Evolutionary conservation across 2,113 vertebrate species (phyloP).

Genomic region (Hypomesus transpacificus): DNA sequence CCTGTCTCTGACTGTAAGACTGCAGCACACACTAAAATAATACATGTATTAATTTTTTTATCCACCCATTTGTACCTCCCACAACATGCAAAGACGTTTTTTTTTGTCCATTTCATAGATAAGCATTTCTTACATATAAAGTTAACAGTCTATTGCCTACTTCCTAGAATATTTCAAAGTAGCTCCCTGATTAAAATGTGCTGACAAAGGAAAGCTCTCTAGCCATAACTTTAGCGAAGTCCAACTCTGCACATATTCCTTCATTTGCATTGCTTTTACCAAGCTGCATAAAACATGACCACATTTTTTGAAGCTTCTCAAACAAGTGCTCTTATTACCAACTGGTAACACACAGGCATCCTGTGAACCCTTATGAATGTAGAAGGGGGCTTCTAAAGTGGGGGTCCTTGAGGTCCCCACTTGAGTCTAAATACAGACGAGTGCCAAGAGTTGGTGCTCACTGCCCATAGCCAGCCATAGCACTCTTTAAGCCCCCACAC

Average conservation of each 20-base stretch:
- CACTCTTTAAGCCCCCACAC: slow-evolving; percentile 34
- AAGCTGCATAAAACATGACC: background rate
- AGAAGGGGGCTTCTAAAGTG: slow-evolving; percentile 48
- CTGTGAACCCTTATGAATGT: slow-evolving; percentile 47
- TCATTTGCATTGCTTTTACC: slow-evolving; percentile 51
- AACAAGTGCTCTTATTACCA: slow-evolving; percentile 39
- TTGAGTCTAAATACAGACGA: slow-evolving; percentile 51
- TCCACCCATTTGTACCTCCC: background rate
- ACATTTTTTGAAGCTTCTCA: slow-evolving; percentile 10
- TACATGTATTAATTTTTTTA: no score
- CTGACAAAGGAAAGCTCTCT: slow-evolving; percentile 46
- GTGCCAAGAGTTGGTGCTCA: slow-evolving; percentile 53
- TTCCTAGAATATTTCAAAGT: slow-evolving; percentile 33
- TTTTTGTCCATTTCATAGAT: no score
- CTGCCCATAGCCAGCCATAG: slow-evolving; percentile 49
- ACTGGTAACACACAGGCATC: slow-evolving; percentile 30
- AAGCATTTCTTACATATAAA: no score
- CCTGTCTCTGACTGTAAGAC: background rate
- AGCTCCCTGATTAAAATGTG: slow-evolving; percentile 37
- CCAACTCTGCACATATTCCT: slow-evolving; percentile 38
- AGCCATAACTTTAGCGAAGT: slow-evolving; percentile 40
- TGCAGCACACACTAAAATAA: no score
- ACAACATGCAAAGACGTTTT: slow-evolving; percentile 15
- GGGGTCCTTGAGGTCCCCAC: slow-evolving; percentile 56
- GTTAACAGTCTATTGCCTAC: background rate